phyloP scores from a whole-genome alignment of 2,113 vertebrate species.

The Cacatua alba region DNA sequence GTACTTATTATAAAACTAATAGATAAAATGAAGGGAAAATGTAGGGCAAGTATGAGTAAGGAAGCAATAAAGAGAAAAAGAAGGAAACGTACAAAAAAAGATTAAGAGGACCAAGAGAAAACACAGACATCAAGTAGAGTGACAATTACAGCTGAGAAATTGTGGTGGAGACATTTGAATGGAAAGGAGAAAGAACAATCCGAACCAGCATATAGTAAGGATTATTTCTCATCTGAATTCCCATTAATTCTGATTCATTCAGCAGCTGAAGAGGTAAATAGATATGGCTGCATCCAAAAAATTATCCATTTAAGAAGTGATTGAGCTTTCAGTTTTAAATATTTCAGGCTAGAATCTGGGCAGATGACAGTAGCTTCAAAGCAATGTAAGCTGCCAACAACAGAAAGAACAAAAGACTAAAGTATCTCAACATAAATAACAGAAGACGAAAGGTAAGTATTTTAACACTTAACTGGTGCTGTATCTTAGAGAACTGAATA shows the following conservation, averaged over 20 bases:
- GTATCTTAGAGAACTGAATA: neutral
- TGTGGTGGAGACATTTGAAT: neutral
- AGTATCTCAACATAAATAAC: neutral
- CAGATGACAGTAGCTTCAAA: neutral
- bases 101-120: neutral
- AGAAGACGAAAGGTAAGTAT: neutral
- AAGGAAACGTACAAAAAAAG: neutral
- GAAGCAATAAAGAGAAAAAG: neutral
- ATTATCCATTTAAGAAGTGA: neutral
- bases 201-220: neutral
- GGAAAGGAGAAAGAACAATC: neutral
- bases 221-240: neutral
- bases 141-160: neutral
- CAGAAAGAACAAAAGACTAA: neutral
- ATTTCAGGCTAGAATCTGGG: neutral
- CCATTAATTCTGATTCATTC: neutral
- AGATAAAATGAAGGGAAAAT: neutral
- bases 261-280: neutral
- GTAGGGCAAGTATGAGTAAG: neutral
- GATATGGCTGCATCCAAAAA: neutral
- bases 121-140: neutral
- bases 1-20: neutral
- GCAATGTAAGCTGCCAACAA: neutral
- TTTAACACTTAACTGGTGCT: neutral
- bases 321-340: neutral